A percentile compares a stretch with the other conserved stretches of the same genome.
These are phyloP conservation scores for Acleris sparsana DNA, from an alignment of 2,888 invertebrate species.

Conservation along the genomic window DNA sequence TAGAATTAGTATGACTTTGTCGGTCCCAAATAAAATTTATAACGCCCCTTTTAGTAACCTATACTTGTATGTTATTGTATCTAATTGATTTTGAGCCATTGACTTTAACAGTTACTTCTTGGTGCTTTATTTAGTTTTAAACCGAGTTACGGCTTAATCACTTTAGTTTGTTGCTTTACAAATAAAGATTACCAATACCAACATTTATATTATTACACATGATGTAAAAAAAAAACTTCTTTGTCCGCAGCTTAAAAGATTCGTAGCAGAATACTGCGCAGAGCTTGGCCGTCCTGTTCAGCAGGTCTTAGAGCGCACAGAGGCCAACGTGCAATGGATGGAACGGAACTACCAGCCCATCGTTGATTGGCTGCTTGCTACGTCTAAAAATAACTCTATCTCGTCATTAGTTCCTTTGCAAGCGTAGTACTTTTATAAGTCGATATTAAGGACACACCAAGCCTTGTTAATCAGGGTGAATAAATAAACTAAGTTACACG, in stretches of 20 bases:
- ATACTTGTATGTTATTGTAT: too few species aligned
- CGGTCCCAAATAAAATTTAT: too few species aligned
- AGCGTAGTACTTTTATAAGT: slow-evolving; percentile 17
- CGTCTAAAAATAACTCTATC: slow-evolving; percentile 49
- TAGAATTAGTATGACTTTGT: too few species aligned
- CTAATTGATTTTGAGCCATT: too few species aligned
- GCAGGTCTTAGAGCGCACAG: slow-evolving; percentile 91
- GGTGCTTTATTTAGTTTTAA: too few species aligned
- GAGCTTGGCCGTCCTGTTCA: slow-evolving; percentile 89
- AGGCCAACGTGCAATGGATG: slow-evolving; percentile 94
- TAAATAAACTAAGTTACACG: not conserved
- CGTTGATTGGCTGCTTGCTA: slow-evolving; percentile 86
- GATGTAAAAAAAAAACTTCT: not conserved
- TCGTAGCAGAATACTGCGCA: slow-evolving; percentile 84
- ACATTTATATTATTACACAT: too few species aligned
- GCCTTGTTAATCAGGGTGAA: not conserved
- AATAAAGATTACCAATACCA: too few species aligned
- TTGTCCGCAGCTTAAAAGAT: slow-evolving; percentile 85
- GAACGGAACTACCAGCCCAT: slow-evolving; percentile 88
- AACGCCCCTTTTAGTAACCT: too few species aligned
- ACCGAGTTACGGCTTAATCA: too few species aligned
- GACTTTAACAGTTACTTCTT: too few species aligned
- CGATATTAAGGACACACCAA: not conserved
- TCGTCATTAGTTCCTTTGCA: slow-evolving; percentile 32
- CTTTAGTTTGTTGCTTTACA: too few species aligned